Percentiles rank a stretch among this genome's conserved stretches.
These are phyloP conservation scores for Labroides dimidiatus DNA, from an alignment of 2,797 vertebrate genomes.

Conservation along the genomic window DNA sequence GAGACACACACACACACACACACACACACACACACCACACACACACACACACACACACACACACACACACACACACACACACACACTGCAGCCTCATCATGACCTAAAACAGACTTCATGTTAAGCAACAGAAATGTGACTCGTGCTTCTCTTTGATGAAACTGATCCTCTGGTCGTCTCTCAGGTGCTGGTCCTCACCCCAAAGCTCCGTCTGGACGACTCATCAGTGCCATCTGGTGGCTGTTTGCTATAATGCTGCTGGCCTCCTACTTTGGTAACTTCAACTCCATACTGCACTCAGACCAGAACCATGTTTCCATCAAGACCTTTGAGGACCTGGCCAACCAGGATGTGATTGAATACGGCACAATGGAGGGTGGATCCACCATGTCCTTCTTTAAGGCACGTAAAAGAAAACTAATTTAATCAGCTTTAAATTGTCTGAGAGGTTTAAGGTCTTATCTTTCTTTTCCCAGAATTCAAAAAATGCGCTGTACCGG, in stretches of 20 bases:
- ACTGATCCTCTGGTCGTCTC: not conserved
- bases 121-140: no score
- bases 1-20: not conserved
- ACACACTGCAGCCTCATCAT: no score
- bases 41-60: not conserved
- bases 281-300: slow-evolving; percentile 77
- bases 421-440: no score
- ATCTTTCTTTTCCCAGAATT: slow-evolving; percentile 77
- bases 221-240: slow-evolving; percentile 91
- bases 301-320: slow-evolving; percentile 80
- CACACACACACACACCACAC: no score
- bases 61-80: no score
- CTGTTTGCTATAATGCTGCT: slow-evolving; percentile 88
- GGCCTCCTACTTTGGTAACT: slow-evolving; percentile 88
- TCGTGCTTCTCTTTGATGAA: no score
- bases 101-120: no score
- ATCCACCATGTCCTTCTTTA: slow-evolving; percentile 88
- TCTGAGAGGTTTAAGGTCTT: not conserved
- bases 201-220: slow-evolving; percentile 85
- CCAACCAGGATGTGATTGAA: slow-evolving; percentile 88
- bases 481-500: slow-evolving; percentile 82
- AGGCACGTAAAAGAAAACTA: slow-evolving; percentile 71
- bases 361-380: slow-evolving; percentile 87
- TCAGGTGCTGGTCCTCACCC: slow-evolving; percentile 89
- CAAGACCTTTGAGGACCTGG: slow-evolving; percentile 88